Conservation (phyloP, 2,113 vertebrate species). For the Oreochromis spilurus region DNA sequence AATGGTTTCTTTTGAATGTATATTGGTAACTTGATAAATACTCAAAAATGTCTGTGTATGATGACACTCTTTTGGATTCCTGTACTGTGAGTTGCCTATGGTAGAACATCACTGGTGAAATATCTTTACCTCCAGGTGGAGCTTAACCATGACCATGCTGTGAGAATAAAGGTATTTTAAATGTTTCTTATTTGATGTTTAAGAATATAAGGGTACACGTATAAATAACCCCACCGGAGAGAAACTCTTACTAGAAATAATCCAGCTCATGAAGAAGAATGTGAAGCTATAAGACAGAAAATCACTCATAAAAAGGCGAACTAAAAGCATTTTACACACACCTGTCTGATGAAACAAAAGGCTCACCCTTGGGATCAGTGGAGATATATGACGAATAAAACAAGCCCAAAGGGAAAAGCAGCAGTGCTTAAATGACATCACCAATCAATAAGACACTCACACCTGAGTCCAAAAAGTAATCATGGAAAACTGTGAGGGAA, state of each 20-base stretch:
- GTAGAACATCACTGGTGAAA: not conserved
- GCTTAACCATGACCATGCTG: not conserved
- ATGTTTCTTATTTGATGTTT: not conserved
- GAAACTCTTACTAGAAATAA: not conserved
- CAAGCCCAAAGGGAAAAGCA: not conserved
- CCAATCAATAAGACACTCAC: constrained; percentile 33
- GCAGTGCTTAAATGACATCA: constrained; percentile 2
- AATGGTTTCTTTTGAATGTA: not conserved
- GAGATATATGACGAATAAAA: not conserved
- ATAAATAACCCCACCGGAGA: not conserved
- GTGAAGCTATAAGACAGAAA: not conserved
- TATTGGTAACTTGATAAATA: not conserved
- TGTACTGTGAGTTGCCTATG: not conserved
- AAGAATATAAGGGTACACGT: not conserved
- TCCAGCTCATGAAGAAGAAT: not conserved
- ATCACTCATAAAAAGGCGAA: not conserved
- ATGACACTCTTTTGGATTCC: not conserved
- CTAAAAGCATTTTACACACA: not conserved
- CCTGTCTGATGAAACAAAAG: not conserved
- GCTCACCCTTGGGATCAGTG: not conserved
- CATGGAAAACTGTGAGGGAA: constrained; percentile 2
- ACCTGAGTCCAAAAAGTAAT: constrained; percentile 9
- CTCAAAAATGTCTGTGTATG: not conserved
- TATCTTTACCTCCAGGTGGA: not conserved
- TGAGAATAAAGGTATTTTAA: not conserved